Conservation (phyloP, 2,888 invertebrate genomes). For the Phymatocera aterrima region DNA sequence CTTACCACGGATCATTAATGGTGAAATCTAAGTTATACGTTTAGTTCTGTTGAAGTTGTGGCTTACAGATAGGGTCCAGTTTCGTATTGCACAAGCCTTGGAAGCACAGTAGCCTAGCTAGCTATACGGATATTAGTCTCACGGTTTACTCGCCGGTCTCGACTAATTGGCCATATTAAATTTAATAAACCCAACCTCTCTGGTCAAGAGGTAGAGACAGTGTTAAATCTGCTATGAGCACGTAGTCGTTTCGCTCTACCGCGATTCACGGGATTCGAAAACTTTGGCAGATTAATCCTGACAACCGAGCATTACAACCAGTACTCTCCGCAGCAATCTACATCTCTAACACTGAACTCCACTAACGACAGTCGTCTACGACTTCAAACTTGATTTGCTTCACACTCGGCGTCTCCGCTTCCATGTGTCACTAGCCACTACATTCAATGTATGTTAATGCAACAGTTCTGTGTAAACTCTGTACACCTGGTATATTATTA, state of each 20-base stretch:
- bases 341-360: not conserved
- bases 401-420: not conserved
- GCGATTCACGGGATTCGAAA: conserved; percentile 11
- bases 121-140: conserved; percentile 53
- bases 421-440: not conserved
- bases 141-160: conserved; percentile 54
- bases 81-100: not conserved
- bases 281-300: conserved; percentile 21
- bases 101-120: not conserved
- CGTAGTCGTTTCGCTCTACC: conserved; percentile 7
- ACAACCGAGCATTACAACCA: conserved; percentile 23
- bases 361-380: conserved; percentile 1
- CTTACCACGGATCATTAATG: conserved; percentile 64
- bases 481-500: too few species aligned
- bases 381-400: not conserved
- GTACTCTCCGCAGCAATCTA: not conserved
- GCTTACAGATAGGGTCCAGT: not conserved
- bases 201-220: conserved; percentile 8
- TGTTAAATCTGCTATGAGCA: conserved; percentile 1
- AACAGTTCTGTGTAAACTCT: too few species aligned
- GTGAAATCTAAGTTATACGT: not conserved
- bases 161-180: conserved; percentile 65
- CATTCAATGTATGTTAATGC: not conserved
- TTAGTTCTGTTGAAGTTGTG: conserved; percentile 53
- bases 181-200: conserved; percentile 60